These are phyloP conservation scores for Papilio demoleus DNA, from an alignment of 2,888 invertebrate species.

Conservation along the genomic window DNA sequence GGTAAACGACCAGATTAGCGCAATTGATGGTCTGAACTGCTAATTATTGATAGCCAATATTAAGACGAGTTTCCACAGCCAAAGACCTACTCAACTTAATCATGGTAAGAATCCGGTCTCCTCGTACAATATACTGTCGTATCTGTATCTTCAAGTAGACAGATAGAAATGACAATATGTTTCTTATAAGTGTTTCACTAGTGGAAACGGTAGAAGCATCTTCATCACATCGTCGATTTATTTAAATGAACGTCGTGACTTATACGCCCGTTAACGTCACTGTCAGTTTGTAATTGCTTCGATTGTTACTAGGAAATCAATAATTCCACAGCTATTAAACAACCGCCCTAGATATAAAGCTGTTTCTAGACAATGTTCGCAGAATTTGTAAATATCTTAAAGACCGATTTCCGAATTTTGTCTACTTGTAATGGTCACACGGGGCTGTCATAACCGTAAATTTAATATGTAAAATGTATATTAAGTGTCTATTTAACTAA, in stretches of 20 bases:
- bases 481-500: background rate
- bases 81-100: no score
- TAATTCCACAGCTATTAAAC: background rate
- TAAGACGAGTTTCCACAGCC: background rate
- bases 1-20: conserved; percentile 10
- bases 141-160: background rate
- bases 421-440: no score
- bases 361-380: background rate
- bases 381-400: no score
- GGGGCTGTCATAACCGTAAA: no score
- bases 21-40: background rate
- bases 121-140: background rate
- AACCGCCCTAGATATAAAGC: background rate
- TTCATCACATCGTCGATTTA: background rate
- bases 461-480: background rate
- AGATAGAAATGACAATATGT: background rate
- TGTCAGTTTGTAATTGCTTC: conserved; percentile 7
- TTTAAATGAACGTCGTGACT: background rate
- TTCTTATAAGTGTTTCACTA: background rate
- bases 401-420: no score
- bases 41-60: conserved; percentile 23
- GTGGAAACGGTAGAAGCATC: background rate
- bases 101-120: no score
- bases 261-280: conserved; percentile 9
- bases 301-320: conserved; percentile 1